Conservation (phyloP, 2,113 vertebrate species). For the Elephantulus edwardii region DNA sequence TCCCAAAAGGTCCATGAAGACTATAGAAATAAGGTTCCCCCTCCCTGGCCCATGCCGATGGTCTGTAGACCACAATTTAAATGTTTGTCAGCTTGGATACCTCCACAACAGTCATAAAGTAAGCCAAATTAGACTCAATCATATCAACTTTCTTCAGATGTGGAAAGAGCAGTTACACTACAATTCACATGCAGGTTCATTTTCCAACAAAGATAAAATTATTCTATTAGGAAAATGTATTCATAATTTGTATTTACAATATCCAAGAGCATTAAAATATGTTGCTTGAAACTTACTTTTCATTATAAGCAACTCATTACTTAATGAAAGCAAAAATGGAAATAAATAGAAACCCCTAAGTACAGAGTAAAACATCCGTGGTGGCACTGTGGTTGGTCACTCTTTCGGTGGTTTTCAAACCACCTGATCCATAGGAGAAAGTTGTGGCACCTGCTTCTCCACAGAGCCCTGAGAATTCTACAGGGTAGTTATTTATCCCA, state of each 20-base stretch:
- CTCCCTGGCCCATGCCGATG: neutral
- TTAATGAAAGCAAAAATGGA: conserved; percentile 9
- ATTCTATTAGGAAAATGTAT: neutral
- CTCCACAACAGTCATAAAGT: neutral
- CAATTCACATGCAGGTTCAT: neutral
- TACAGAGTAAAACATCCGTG: neutral
- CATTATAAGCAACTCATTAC: conserved; percentile 23
- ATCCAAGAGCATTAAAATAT: conserved; percentile 14
- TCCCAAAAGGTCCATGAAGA: neutral
- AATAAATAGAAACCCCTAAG: neutral
- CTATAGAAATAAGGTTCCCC: neutral
- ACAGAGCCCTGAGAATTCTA: neutral
- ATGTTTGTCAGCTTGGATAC: neutral
- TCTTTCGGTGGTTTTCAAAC: too few species aligned
- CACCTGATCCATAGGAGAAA: neutral
- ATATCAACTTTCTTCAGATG: neutral
- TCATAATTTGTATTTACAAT: conserved; percentile 4
- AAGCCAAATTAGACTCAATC: neutral
- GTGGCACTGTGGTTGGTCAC: neutral
- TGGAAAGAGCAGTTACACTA: neutral
- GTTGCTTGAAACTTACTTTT: conserved; percentile 31
- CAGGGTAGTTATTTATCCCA: neutral
- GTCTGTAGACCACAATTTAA: neutral
- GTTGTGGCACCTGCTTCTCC: neutral
- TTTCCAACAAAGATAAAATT: conserved; percentile 27